Evolutionary conservation across 1,140 invertebrate species (phyloP).

Genomic region (Apolygus lucorum): DNA sequence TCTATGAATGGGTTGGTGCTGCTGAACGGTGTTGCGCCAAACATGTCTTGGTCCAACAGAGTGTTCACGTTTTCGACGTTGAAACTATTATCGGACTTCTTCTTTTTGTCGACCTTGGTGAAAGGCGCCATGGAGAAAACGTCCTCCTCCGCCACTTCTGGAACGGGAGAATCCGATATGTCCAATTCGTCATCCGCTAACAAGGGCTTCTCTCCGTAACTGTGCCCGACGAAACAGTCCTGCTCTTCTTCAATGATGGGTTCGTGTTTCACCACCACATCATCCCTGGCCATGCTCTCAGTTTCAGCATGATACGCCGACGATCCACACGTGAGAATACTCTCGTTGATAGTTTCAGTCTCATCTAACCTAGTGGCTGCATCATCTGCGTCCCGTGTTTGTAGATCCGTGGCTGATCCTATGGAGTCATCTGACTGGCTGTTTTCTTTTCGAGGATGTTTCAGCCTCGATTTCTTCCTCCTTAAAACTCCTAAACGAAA

Average conservation of each 20-base stretch:
- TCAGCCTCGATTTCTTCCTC: slow-evolving; percentile 25
- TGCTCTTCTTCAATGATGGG: slow-evolving; percentile 37
- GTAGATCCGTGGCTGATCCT: slow-evolving; percentile 62
- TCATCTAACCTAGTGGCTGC: slow-evolving; percentile 41
- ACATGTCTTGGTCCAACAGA: slow-evolving; percentile 43
- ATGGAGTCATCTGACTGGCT: slow-evolving; percentile 58
- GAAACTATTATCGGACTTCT: slow-evolving; percentile 28
- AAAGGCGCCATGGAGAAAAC: slow-evolving; percentile 70
- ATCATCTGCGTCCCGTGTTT: slow-evolving; percentile 51
- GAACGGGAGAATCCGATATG: slow-evolving; percentile 39
- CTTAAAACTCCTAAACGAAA: not conserved
- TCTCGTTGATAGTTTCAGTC: slow-evolving; percentile 54
- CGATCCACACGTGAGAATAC: slow-evolving; percentile 55
- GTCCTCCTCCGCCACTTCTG: slow-evolving; percentile 47
- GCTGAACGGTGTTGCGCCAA: slow-evolving; percentile 53
- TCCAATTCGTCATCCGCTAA: slow-evolving; percentile 70
- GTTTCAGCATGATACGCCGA: slow-evolving; percentile 63
- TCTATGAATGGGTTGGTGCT: slow-evolving; percentile 22
- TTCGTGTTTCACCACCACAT: slow-evolving; percentile 31
- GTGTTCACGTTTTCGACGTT: not conserved
- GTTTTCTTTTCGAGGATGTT: slow-evolving; percentile 36
- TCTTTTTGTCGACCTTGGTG: slow-evolving; percentile 38
- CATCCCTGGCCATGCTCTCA: slow-evolving; percentile 45
- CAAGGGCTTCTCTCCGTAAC: slow-evolving; percentile 68
- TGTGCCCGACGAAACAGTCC: slow-evolving; percentile 59